phyloP scores from a whole-genome alignment of 2,797 vertebrate species.

The Jordanella pulchra region DNA sequence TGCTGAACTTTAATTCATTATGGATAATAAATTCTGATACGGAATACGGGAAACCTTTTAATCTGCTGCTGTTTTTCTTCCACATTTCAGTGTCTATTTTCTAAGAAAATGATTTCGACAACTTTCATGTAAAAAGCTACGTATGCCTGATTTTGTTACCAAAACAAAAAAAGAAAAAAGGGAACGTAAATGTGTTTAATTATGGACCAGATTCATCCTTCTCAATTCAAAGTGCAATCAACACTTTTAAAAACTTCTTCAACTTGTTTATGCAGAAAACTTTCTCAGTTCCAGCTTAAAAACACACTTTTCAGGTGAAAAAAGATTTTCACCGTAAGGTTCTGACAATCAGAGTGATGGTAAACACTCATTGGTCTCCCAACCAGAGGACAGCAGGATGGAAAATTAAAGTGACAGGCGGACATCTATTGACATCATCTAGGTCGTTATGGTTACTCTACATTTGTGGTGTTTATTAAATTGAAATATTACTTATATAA shows the following conservation, averaged over 20 bases:
- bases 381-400: slow-evolving; percentile 30
- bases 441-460: neutral
- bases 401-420: slow-evolving; percentile 30
- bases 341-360: slow-evolving; percentile 11
- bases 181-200: slow-evolving; percentile 26
- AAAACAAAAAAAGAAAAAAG: slow-evolving; percentile 10
- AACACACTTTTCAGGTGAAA: slow-evolving; percentile 24
- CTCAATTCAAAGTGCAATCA: slow-evolving; percentile 33
- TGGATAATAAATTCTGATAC: neutral
- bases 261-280: slow-evolving; percentile 36
- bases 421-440: neutral
- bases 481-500: neutral
- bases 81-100: neutral
- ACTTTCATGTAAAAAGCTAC: neutral
- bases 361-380: slow-evolving; percentile 2
- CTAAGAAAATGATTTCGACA: neutral
- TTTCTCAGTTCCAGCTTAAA: slow-evolving; percentile 53
- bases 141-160: neutral
- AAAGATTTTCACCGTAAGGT: slow-evolving; percentile 22
- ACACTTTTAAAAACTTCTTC: slow-evolving; percentile 25
- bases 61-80: neutral
- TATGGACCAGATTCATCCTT: slow-evolving; percentile 31
- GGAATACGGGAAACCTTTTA: neutral
- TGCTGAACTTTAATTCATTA: neutral
- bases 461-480: neutral